Conservation (phyloP, 2,797 vertebrate species). For the Sebastes hopkinsi region DNA sequence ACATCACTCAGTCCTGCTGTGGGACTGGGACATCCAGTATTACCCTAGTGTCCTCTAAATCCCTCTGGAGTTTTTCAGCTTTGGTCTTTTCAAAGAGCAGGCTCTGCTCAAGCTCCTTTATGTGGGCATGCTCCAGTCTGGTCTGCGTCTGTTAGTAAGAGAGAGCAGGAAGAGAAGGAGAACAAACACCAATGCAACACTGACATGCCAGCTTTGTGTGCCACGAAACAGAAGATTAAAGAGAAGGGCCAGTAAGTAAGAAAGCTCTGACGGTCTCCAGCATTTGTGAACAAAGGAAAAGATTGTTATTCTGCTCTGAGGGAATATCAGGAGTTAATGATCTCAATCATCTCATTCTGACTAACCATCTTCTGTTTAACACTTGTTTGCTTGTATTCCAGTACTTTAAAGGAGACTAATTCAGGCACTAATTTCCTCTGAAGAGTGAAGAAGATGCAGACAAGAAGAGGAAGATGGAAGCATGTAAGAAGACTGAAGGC, state of each 20-base stretch:
- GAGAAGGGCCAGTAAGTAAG: constrained; percentile 25
- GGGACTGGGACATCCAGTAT: constrained; percentile 63
- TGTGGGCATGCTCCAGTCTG: constrained; percentile 99
- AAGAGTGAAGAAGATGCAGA: constrained; percentile 28
- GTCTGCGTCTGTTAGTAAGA: constrained; percentile 99
- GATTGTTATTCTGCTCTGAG: constrained; percentile 18
- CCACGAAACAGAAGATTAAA: constrained; percentile 53
- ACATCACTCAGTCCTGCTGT: constrained; percentile 9
- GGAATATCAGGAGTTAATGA: background rate
- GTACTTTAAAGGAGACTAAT: constrained; percentile 16
- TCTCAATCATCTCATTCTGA: constrained; percentile 3
- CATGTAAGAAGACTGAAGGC: constrained; percentile 1
- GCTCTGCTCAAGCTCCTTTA: constrained; percentile 99
- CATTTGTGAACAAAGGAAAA: background rate
- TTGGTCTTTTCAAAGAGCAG: constrained; percentile 99
- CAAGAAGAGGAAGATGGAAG: constrained; percentile 14
- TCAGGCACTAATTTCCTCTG: background rate
- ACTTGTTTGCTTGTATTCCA: constrained; percentile 66
- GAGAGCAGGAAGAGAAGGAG: constrained; percentile 88
- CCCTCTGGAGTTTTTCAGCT: constrained; percentile 99
- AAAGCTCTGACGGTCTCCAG: constrained; percentile 22
- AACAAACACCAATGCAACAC: constrained; percentile 85
- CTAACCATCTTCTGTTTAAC: background rate
- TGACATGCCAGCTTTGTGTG: constrained; percentile 91
- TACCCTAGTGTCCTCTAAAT: constrained; percentile 99